Evolutionary conservation across 2,113 vertebrate genomes (phyloP), one percentile per base, ranked within the genome.

Genomic region (Vombatus ursinus): DNA sequence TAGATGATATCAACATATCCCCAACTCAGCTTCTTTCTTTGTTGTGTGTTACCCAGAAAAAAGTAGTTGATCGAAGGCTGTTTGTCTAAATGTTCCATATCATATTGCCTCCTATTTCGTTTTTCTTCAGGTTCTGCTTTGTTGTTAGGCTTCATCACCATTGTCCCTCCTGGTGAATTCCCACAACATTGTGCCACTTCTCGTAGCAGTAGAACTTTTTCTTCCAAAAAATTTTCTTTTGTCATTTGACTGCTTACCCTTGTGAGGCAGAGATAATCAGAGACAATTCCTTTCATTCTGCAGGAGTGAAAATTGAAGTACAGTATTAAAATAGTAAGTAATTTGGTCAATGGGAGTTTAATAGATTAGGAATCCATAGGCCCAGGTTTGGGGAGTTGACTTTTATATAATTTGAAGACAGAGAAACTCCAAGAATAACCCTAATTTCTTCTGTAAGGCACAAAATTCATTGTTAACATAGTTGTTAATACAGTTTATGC

Each of bases 151-250:
- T n/a, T 37, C 16, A 77, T 77, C 31, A n/a, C 37, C 61, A 84
- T n/a, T 44, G n/a, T 23, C n/a, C 68, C 68, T 84, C 19, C n/a
- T 44, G 68, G n/a, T 44, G n/a, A 44, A 44, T 84, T 44, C 7
- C 6, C n/a, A 44, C 23, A 84, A 23, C 14, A 23, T 23, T 84
- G 68, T 84, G 68, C 37, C 19, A 23, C n/a, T 44, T n/a, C n/a
- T 44, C 22, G 1, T 22, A 84, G 16, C 19, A 84, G 19, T 84
- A 16, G n/a, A 84, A 44, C n/a, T 84, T 84, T 90, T 89, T 92
- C 91, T 94, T 92, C 37, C 92, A n/a, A 1, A 77, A 97, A 92
- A 90, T 97, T 89, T 90, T 50, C 47, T 61, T 47, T 52, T 44
- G 37, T 53, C 44, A 11, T 91, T 57, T 90, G 28, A 91, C 19